A percentile compares a stretch with the other conserved stretches of the same genome.
These are phyloP conservation scores for Agriopis aurantiaria DNA, from an alignment of 2,888 invertebrate genomes.

Conservation along the genomic window DNA sequence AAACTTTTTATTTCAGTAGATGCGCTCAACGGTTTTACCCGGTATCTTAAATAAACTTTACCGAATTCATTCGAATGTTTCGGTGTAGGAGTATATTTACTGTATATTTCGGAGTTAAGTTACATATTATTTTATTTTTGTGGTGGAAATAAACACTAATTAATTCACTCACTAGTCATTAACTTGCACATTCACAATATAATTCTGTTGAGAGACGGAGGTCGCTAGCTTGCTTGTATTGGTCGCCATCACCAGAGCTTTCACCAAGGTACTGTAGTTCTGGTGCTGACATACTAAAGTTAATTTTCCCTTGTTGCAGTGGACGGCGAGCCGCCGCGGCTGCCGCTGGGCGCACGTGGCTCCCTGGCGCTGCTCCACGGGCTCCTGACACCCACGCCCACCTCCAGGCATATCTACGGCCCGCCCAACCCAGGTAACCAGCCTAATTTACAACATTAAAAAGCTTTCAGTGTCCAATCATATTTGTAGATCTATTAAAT, in stretches of 20 bases:
- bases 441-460: neutral
- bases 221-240: neutral
- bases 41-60: neutral
- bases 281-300: constrained; percentile 19
- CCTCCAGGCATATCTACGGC: constrained; percentile 84
- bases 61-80: neutral
- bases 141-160: no score
- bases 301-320: constrained; percentile 66
- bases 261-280: neutral
- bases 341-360: constrained; percentile 83
- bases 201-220: no score
- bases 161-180: no score
- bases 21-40: no score
- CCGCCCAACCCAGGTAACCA: constrained; percentile 88
- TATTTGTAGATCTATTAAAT: neutral
- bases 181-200: no score
- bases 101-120: no score
- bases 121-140: no score
- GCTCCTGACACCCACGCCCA: constrained; percentile 87
- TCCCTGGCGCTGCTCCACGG: constrained; percentile 87
- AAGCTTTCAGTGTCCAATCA: neutral
- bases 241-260: no score
- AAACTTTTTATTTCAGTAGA: no score
- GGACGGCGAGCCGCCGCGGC: constrained; percentile 88
- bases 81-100: no score